These are phyloP conservation scores for Grallaria varia DNA, from an alignment of 2,113 vertebrate species.

Conservation along the genomic window DNA sequence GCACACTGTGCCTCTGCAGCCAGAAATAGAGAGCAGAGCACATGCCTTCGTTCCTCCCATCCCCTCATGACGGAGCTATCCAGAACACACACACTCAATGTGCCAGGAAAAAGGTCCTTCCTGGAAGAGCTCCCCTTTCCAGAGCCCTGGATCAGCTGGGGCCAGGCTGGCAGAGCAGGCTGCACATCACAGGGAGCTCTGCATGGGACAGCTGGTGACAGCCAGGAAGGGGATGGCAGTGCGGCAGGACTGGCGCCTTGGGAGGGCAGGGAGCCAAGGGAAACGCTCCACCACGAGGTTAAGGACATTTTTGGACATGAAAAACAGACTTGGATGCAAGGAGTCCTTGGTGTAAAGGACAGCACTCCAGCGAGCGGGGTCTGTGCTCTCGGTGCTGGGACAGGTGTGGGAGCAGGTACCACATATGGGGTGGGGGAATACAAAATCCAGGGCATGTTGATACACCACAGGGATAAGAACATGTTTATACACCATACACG, in stretches of 20 bases:
- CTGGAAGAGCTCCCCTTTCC: not conserved
- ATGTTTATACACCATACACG: not conserved
- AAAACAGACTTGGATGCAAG: not conserved
- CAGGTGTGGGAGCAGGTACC: not conserved
- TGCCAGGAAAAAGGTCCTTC: not conserved
- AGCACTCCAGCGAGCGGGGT: accelerated
- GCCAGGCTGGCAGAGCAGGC: not conserved
- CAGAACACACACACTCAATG: not conserved
- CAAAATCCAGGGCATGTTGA: not conserved
- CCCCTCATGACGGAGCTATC: not conserved
- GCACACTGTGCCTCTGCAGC: not conserved
- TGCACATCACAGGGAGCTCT: not conserved
- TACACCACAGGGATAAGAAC: not conserved
- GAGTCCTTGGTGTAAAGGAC: not conserved
- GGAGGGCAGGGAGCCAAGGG: not conserved
- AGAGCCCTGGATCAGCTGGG: accelerated
- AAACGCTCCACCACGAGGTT: not conserved
- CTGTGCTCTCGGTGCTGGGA: not conserved
- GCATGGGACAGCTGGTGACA: not conserved
- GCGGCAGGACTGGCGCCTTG: accelerated
- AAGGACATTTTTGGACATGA: not conserved
- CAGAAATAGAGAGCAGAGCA: not conserved
- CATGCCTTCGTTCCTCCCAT: not conserved
- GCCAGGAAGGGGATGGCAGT: accelerated
- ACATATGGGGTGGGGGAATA: accelerated